Base-by-base conservation (phyloP, 2,113 vertebrate species). In the Panthera tigris region DNA sequence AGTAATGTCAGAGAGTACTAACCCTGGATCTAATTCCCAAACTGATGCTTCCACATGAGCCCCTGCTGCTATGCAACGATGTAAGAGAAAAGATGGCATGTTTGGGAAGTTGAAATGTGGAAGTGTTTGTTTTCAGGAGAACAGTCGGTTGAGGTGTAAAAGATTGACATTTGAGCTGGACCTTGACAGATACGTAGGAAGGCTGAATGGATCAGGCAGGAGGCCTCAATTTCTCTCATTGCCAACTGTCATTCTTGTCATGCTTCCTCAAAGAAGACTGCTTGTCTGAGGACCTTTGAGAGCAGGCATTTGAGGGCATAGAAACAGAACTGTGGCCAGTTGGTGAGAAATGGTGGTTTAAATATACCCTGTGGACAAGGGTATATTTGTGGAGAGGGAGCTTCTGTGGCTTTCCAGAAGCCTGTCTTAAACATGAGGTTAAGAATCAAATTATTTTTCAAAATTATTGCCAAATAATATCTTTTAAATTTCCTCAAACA, bases 371-470 rank as follows among this genome's bases (percentile, higher is more conserved):
- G 41, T 16, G 41, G 73, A 76, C 25, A 29, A 76, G 74, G 74
- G 74, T 48, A 33, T 5, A 14, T 83, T 25, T 39, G 15, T 39
- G 63, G 65, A 68, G 48, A 85, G 36, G 29, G 76, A 11, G n/a
- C 33, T 71, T 80, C 69, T 1, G 0, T 73, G 65, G 19, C 55
- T 63, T 92, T 80, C 87, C 33, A 81, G 83, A 97, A 91, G 82
- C 25, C 45, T 89, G 9, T 83, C 63, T 57, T 73, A 71, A 94
- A 73, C 31, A 52, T 36, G 48, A 79, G 57, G 33, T 76, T 16
- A 74, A 55, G 69, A 86, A 93, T 61, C 57, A 68, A 71, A 86
- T 86, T 89, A 63, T 82, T 84, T 36, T 96, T 89, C 68, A 61
- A 50, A 92, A 79, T 1, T 3, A 82, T 41, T 86, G 57, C 66